Base-by-base conservation (phyloP, 2,888 invertebrate genomes). In the Synergus japonicus region DNA sequence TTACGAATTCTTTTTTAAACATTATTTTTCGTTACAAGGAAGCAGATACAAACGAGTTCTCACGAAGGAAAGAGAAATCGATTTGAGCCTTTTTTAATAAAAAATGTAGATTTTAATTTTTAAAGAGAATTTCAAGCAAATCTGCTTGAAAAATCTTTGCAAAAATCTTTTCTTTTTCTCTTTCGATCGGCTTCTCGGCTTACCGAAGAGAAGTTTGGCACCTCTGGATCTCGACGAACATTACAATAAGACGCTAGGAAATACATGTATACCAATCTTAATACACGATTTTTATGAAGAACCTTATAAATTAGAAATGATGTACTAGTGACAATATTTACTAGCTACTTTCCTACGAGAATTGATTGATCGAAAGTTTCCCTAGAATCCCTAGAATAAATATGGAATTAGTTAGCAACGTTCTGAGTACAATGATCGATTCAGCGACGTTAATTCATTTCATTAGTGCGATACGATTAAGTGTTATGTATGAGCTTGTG, bases 141-240 rank as follows among this genome's bases (percentile, higher is more conserved):
- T 60, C 0, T 60, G 60, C 60, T 12, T 22, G 54, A n/a, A 54
- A 54, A 9, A n/a, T n/a, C n/a, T 54, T n/a, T n/a, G n/a, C 54
- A 54, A 54, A 9, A 54, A 63, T 18, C 22, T 66, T 44, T 64
- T 65, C 0, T 54, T 12, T 63, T 63, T 49, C 46, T 60, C 77
- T 77, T 22, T 78, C 67, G n/a, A 79, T 58, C 46, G 18, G 29
- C 41, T 73, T 41, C 49, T 8, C n/a, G 37, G 46, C 77, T 41
- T 63, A 22, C 66, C 79, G 81, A 76, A 76, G 49, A 65, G 44
- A 64, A 83, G 80, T 85, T 85, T 86, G 85, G 85, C 86, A 87
- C 85, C 81, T 83, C 83, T 83, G 86, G 83, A 86, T 85, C 78
- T 83, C 81, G 83, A 86, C 83, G 83, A 84, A 84, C 81, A 84